Percentiles rank a stretch among this genome's conserved stretches.
phyloP scores from a whole-genome alignment of 2,888 invertebrate species.

The Dasypogon diadema region DNA sequence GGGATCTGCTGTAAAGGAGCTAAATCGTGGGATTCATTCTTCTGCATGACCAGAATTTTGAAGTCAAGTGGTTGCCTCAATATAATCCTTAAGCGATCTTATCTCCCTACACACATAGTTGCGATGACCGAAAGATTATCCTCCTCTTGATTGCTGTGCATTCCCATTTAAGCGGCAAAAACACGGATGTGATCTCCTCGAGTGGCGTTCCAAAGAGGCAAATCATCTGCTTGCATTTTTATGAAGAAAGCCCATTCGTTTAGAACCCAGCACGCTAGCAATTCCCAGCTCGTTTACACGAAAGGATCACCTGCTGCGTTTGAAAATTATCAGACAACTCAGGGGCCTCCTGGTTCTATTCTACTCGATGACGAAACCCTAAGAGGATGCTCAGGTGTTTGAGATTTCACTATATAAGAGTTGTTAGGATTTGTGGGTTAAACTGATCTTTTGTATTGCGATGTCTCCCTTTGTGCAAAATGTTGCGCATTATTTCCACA shows the following conservation, averaged over 20 bases:
- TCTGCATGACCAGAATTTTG: too few species aligned
- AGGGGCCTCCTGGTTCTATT: slow-evolving; percentile 8
- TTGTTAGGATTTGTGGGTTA: slow-evolving; percentile 14
- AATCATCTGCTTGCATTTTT: slow-evolving; percentile 45
- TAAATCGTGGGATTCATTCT: too few species aligned
- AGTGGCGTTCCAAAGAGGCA: slow-evolving; percentile 36
- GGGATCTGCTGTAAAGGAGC: too few species aligned
- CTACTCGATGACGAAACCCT: not conserved
- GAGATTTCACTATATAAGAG: not conserved
- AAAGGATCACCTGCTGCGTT: slow-evolving; percentile 45
- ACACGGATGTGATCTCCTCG: slow-evolving; percentile 14
- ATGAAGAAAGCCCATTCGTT: slow-evolving; percentile 29
- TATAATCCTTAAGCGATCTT: not conserved
- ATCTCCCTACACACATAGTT: slow-evolving; percentile 2
- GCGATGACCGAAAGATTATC: slow-evolving; percentile 25
- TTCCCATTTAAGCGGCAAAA: slow-evolving; percentile 5
- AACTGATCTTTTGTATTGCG: slow-evolving; percentile 19
- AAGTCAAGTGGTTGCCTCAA: slow-evolving; percentile 31
- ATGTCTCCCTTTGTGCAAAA: slow-evolving; percentile 21
- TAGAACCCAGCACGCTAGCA: slow-evolving; percentile 16
- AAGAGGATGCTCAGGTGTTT: slow-evolving; percentile 7
- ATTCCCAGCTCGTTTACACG: slow-evolving; percentile 42
- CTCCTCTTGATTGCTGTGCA: slow-evolving; percentile 20
- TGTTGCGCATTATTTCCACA: slow-evolving; percentile 13
- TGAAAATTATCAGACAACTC: slow-evolving; percentile 23